These are phyloP conservation scores for Dallia pectoralis DNA, from an alignment of 2,797 vertebrate genomes.

Conservation along the genomic window DNA sequence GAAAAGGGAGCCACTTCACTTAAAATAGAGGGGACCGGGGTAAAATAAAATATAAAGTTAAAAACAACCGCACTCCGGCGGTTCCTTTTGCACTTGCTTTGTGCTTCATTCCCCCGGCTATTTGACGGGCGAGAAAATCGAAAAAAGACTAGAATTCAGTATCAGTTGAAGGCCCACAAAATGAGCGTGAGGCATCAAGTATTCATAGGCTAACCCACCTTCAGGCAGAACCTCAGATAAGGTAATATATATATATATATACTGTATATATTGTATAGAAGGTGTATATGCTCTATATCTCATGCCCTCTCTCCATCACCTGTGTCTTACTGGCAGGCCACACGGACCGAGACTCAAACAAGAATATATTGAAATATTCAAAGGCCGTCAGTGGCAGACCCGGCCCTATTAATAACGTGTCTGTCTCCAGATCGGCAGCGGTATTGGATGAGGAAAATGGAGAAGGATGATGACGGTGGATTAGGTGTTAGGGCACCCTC, in stretches of 20 bases:
- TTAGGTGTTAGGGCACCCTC: not conserved
- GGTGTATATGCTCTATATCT: conserved; percentile 69
- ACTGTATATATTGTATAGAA: not conserved
- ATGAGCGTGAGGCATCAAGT: conserved; percentile 58
- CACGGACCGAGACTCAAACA: conserved; percentile 71
- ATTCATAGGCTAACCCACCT: conserved; percentile 70
- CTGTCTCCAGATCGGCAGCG: conserved; percentile 24
- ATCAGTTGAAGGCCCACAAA: conserved; percentile 34
- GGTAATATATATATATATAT: no score
- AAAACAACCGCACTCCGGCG: not conserved
- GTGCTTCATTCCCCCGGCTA: conserved; percentile 21
- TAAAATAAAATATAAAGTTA: not conserved
- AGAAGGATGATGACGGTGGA: conserved; percentile 16
- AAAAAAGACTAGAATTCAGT: conserved; percentile 36
- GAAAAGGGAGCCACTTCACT: not conserved
- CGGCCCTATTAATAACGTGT: conserved; percentile 53
- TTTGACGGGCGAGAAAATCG: conserved; percentile 33
- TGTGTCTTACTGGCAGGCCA: conserved; percentile 72
- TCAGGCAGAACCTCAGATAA: conserved; percentile 62
- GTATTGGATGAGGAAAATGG: not conserved
- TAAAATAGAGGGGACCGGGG: not conserved
- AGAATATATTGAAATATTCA: conserved; percentile 79
- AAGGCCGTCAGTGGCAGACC: conserved; percentile 63
- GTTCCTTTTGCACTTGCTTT: conserved; percentile 16
- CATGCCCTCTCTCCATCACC: conserved; percentile 62